Conservation (phyloP, 2,888 invertebrate genomes). For the Phengaris alcon region DNA sequence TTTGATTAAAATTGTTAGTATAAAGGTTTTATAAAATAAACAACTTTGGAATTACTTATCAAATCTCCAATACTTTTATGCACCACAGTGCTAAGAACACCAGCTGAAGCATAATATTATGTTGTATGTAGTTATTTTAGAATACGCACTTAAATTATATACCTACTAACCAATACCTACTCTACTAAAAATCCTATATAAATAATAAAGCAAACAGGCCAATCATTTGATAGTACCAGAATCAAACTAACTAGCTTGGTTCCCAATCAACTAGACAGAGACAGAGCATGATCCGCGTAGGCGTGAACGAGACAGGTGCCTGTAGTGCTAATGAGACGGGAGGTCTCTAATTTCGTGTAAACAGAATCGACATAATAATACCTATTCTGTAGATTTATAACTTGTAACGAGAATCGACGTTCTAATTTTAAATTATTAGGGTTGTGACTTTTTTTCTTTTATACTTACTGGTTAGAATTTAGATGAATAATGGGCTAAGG, state of each 20-base stretch:
- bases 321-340: slow-evolving; percentile 69
- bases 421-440: slow-evolving; percentile 31
- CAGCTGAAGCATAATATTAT: no score
- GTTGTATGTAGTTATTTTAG: not conserved
- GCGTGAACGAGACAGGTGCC: slow-evolving; percentile 49
- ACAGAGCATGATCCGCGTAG: slow-evolving; percentile 40
- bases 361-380: slow-evolving; percentile 69
- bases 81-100: no score
- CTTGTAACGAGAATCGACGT: slow-evolving; percentile 33
- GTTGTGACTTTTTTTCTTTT: slow-evolving; percentile 21
- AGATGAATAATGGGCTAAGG: no score
- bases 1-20: no score
- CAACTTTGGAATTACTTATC: no score
- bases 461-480: not conserved
- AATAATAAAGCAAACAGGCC: slow-evolving; percentile 54
- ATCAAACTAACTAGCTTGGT: slow-evolving; percentile 59
- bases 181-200: slow-evolving; percentile 17
- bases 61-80: no score
- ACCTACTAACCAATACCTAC: not conserved
- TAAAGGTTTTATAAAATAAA: no score
- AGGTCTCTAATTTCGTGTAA: slow-evolving; percentile 74
- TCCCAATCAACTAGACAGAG: slow-evolving; percentile 62
- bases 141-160: not conserved
- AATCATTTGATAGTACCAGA: slow-evolving; percentile 63
- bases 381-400: slow-evolving; percentile 50